These are phyloP conservation scores for Prosopocoilus inquinatus DNA, from an alignment of 2,888 invertebrate species.

Conservation along the genomic window DNA sequence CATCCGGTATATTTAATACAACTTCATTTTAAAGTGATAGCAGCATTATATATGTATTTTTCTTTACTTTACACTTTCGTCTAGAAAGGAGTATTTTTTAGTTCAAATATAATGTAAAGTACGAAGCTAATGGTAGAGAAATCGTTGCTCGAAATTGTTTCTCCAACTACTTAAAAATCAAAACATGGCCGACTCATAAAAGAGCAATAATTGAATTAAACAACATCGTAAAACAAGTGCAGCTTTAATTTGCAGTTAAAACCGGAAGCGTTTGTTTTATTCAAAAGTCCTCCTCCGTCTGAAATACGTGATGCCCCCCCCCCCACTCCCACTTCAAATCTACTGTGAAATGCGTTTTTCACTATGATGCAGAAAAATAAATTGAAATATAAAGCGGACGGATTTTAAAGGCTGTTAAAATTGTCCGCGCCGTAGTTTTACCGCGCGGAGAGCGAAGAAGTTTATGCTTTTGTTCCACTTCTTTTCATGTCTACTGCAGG, in stretches of 20 bases:
- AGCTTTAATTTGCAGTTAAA: conserved; percentile 44
- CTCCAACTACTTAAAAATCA: no score
- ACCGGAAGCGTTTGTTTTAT: conserved; percentile 38
- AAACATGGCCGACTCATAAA: conserved; percentile 4
- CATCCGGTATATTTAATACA: no score
- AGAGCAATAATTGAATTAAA: conserved; percentile 42
- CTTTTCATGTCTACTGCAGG: not conserved
- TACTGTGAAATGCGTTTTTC: conserved; percentile 29
- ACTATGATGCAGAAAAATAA: conserved; percentile 28
- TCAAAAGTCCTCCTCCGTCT: conserved; percentile 32
- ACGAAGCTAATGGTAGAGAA: no score
- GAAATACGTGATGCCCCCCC: conserved; percentile 31
- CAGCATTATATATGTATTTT: no score
- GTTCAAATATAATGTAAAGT: no score
- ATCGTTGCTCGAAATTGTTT: no score
- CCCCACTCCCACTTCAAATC: conserved; percentile 24
- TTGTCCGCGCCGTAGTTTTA: conserved; percentile 4
- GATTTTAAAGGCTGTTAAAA: conserved; percentile 24
- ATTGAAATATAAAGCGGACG: conserved; percentile 22
- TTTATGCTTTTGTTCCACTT: not conserved
- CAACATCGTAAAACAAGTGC: conserved; percentile 40
- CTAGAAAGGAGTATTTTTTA: no score
- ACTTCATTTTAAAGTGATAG: no score
- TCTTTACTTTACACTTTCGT: no score
- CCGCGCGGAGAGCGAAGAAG: not conserved